Conservation (phyloP, 2,113 vertebrate species). For the Suncus etruscus region DNA sequence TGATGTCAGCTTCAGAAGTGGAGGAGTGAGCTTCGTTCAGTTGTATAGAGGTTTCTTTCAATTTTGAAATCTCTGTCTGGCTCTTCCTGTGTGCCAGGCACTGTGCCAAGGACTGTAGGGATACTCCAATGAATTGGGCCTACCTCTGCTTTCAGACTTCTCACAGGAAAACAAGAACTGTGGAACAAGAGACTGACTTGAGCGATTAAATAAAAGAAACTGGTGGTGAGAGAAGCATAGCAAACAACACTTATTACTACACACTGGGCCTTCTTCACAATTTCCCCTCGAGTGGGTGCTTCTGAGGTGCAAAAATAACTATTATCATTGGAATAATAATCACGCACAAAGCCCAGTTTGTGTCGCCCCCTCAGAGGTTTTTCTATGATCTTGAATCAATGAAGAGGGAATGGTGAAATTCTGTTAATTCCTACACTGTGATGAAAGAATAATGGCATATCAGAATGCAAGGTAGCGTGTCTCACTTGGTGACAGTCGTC, state of each 20-base stretch:
- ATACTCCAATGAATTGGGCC: constrained; percentile 17
- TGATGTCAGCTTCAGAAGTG: constrained; percentile 48
- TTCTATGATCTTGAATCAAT: constrained; percentile 77
- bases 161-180: not conserved
- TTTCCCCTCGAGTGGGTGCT: constrained; percentile 36
- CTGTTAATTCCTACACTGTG: constrained; percentile 65
- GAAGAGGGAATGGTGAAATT: constrained; percentile 68
- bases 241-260: constrained; percentile 2
- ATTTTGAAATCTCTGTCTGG: not conserved
- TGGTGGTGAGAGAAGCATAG: not conserved
- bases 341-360: constrained; percentile 43
- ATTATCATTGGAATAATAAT: constrained; percentile 75
- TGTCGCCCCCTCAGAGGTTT: constrained; percentile 63
- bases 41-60: constrained; percentile 39
- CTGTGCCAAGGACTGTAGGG: constrained; percentile 28
- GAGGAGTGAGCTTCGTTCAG: not conserved
- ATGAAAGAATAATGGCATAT: constrained; percentile 59
- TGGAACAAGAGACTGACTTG: constrained; percentile 23
- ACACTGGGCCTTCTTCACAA: constrained; percentile 50
- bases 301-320: constrained; percentile 42
- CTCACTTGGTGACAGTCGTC: constrained; percentile 60
- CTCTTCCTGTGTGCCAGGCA: constrained; percentile 54
- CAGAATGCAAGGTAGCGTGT: constrained; percentile 16
- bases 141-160: constrained; percentile 8
- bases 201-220: constrained; percentile 50